Evolutionary conservation across 2,888 invertebrate genomes (phyloP), one percentile per base, ranked within the genome.

Genomic region (Micoletzkya japonica): DNA sequence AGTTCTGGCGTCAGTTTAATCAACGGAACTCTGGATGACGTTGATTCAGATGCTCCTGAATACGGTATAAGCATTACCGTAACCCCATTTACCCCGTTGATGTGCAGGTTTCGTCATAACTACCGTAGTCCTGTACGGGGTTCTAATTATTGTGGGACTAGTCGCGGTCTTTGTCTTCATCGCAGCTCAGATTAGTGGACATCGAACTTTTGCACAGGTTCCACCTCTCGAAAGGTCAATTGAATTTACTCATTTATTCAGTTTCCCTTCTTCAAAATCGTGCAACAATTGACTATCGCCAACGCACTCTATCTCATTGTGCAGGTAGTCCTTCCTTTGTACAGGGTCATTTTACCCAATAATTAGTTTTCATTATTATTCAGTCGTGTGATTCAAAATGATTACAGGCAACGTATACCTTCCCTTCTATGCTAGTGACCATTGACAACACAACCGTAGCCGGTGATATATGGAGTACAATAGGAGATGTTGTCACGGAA

Each of bases 241-340:
- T 39, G 39, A 6, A 6, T n/a, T 52, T 6, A 52, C 14, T n/a
- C 17, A 52, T 14, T n/a, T 49, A 50, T 66, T 4, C 49, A 66
- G 64, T 66, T 52, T 20, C 54, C 64, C 26, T 66, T 66, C 64
- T 66, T 66, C 64, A 66, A 54, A 26, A 54, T 66, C 28, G 64
- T 66, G 0, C 64, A 54, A 2, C 64, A 66, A 3, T 10, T 66
- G 6, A 66, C 64, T 0, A 36, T 66, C 37, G 64, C 64, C 3
- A 66, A 66, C 26, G 64, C 37, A 4, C 4, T 54, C n/a, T 66
- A 36, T 37, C 20, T 66, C 20, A 1, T 66, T 14, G 37, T 66
- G 24, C 64, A 66, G 64, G 64, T 66, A 4, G 10, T 10, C 26
- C 44, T 44, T 44, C 20, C 10, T 10, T 14, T 14, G 20, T 14